Evolutionary conservation across 1,140 invertebrate species (phyloP), one percentile per base, ranked within the genome.

Genomic region (Drosophila mayri): DNA sequence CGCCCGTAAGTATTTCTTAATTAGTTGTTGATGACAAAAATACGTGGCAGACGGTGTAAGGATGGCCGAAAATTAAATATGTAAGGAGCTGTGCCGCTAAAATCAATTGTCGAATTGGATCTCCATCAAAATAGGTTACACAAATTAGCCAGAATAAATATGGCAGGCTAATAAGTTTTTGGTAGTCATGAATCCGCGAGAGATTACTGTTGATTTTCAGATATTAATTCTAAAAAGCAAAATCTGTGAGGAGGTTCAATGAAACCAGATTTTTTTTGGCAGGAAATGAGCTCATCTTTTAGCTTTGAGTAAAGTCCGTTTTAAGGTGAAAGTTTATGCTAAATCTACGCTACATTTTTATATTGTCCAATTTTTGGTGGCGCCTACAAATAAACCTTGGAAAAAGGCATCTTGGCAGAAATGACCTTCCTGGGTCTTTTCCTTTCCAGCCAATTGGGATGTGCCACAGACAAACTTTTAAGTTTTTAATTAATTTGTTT

Each of bases 401-500:
- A 59, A 58, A 63, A 44, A 37, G 35, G 30, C 44, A 18, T 41
- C 35, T 64, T 59, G 54, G 40, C 52, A n/a, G 25, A 64, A 28
- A 25, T 52, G 50, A 43, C 55, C 49, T 25, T 66, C 12, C 20
- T 35, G 60, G 46, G 9, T 32, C 37, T 60, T 2, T 38, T 57
- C 14, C 43, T 20, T 54, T 55, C 59, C 47, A 16, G 35, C 62
- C 76, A 64, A 62, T 54, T 67, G 49, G 62, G 68, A 38, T 55
- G 55, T 66, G 20, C 54, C 73, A 32, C 44, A 50, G 67, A 77
- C 65, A 62, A 87, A 87, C 54, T 87, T 87, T 88, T 84, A 87
- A 87, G 84, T 87, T 87, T 87, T 87, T 87, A 87, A 87, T 87
- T 87, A 87, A 87, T 87, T 87, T 87, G 84, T 75, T 81, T 88